A percentile compares a stretch with the other conserved stretches of the same genome.
phyloP scores from a whole-genome alignment of 2,888 invertebrate genomes.

The Formica aserva region DNA sequence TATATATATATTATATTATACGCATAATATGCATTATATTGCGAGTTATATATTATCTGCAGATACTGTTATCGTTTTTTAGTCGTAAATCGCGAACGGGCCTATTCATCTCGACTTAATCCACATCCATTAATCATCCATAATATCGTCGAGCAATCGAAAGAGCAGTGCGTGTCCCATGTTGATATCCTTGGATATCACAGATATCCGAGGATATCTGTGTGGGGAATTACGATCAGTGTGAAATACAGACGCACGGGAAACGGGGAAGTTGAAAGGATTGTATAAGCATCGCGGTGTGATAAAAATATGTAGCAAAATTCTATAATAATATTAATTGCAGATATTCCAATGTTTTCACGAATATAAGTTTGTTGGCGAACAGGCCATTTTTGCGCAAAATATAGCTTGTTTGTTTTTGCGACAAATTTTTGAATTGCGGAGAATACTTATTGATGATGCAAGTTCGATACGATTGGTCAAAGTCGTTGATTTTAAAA shows the following conservation, averaged over 20 bases:
- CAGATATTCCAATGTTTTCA: not conserved
- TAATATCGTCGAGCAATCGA: slow-evolving; percentile 11
- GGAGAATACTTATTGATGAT: not conserved
- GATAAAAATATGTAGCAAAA: not conserved
- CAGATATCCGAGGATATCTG: not conserved
- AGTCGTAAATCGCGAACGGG: slow-evolving; percentile 68
- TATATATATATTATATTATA: slow-evolving; percentile 48
- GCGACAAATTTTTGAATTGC: not conserved
- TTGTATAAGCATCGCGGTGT: not conserved
- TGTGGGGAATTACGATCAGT: not conserved
- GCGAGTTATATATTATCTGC: slow-evolving; percentile 66
- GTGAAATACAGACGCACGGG: not conserved
- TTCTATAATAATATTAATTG: not conserved
- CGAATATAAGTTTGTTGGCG: not conserved
- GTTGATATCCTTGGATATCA: slow-evolving; percentile 21
- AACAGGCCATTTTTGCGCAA: not conserved
- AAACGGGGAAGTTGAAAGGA: not conserved
- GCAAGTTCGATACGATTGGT: not conserved
- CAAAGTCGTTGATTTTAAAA: not conserved
- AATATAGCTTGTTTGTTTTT: not conserved
- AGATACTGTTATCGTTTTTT: slow-evolving; percentile 70
- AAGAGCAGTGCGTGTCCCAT: slow-evolving; percentile 2
- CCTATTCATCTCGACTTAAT: slow-evolving; percentile 74
- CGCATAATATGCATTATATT: slow-evolving; percentile 52
- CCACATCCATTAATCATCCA: slow-evolving; percentile 44